Evolutionary conservation across 2,797 vertebrate species (phyloP), one percentile per base, ranked within the genome.

Genomic region (Rousettus madagascariensis): DNA sequence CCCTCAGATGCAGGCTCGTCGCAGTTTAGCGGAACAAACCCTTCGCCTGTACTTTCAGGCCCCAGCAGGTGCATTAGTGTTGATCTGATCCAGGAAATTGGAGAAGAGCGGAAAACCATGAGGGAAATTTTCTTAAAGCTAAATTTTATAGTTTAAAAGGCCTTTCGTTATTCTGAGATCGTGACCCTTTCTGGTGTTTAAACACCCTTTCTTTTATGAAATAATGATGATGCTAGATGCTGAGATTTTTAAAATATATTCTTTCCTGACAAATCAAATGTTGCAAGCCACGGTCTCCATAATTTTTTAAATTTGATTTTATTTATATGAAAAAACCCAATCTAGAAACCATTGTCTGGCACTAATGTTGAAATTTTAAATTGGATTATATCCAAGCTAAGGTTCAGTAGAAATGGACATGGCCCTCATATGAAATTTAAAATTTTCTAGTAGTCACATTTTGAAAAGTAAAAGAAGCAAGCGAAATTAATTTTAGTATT

Each of bases 291-390:
- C 10, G 9, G 16, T 61, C 68, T 91, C 71, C 74, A n/a, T 90
- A 57, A 78, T 71, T 95, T 86, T 90, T 17, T 19, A 68, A 68
- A 46, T 85, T 71, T 86, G 91, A 86, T 86, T 91, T 95, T 82
- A 51, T n/a, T 86, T 41, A 20, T 19, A 24, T 20, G 9, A 75
- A 91, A 90, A 55, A 91, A 91, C 24, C 51, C 9, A 55, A 30
- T 20, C 71, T 90, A 36, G 41, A 94, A 85, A 94, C 46, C 28
- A 65, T 51, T 89, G n/a, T 61, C 61, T 92, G 46, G 65, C 59
- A 59, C n/a, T 71, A 33, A 82, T 19, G 24, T 53, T 91, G 55
- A 69, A 38, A 46, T 94, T 63, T 86, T 90, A 63, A 92, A 51
- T 68, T 22, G 19, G 36, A 38, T 92, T 74, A 36, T 33, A 8